Evolutionary conservation across 2,113 vertebrate genomes (phyloP), one percentile per base, ranked within the genome.

Genomic region (Ctenomys sociabilis): DNA sequence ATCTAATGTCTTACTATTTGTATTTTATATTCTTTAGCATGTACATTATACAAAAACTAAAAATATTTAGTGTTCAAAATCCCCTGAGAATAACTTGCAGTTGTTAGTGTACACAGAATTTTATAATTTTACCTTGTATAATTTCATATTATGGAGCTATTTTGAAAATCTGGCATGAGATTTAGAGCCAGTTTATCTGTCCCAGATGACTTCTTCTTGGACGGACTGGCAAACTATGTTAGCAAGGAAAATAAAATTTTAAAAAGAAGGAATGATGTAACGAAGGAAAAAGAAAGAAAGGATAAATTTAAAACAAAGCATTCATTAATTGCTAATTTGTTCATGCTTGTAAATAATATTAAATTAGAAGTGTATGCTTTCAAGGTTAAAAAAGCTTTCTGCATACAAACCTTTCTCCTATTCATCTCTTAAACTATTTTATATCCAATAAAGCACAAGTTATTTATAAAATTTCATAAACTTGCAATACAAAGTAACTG

Each of bases 401-500:
- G 13, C 6, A 21, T 75, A 32, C 4, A 93, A 52, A 35, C 5
- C 21, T 54, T 40, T 49, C 43, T 54, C 12, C n/a, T 64, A 17
- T 83, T 70, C 35, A 83, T 49, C 21, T 73, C 21, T 73, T 61
- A 75, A 64, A 92, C 57, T 45, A 81, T 68, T 93, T 96, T 72
- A 30, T 78, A 85, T 78, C 28, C 87, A 85, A 21, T 64, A 75
- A 32, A 94, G 32, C 49, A 0, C 6, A 91, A 92, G 16, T 92
- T 95, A 93, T 64, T 94, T 89, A 73, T 57, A 81, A 94, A 64
- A 3, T 49, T 94, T 94, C 78, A 95, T 85, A 91, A 82, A 88
- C 26, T 94, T 88, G 63, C 37, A 86, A 22, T 77, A 78, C 35
- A 85, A 94, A 92, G 75, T 43, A 54, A 57, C 43, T 81, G 89